phyloP scores from a whole-genome alignment of 2,113 vertebrate genomes.

The Castor canadensis region DNA sequence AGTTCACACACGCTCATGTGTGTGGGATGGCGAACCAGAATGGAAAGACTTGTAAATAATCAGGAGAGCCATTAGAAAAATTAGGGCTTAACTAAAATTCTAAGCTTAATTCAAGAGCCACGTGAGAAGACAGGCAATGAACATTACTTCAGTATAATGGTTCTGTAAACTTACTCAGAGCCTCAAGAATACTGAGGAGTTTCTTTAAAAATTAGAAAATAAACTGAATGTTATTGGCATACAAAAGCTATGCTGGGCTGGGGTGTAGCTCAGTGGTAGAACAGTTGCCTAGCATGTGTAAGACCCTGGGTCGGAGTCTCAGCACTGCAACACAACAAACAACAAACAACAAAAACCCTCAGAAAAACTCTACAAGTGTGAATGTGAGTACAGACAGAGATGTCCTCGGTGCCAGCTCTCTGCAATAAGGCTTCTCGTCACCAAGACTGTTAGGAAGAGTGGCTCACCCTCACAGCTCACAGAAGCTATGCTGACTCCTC shows the following conservation, averaged over 20 bases:
- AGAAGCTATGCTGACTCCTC: background rate
- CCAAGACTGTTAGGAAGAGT: background rate
- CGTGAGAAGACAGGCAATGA: background rate
- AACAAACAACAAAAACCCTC: too few species aligned
- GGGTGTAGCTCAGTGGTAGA: too few species aligned
- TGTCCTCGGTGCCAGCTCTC: background rate
- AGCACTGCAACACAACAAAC: too few species aligned
- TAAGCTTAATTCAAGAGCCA: slow-evolving; percentile 36
- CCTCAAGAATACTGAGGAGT: background rate
- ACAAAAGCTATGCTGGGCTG: background rate
- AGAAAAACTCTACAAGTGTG: background rate
- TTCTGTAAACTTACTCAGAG: background rate
- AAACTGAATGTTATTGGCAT: background rate
- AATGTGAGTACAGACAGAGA: background rate
- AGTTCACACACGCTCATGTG: background rate
- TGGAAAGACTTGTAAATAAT: background rate
- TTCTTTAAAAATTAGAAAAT: slow-evolving; percentile 2
- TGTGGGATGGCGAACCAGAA: background rate
- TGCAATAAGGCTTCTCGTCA: background rate
- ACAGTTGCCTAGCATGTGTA: too few species aligned
- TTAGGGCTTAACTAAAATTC: slow-evolving; percentile 11
- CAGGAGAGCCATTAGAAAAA: slow-evolving; percentile 45
- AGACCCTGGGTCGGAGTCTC: too few species aligned
- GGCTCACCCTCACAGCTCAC: background rate
- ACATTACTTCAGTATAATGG: background rate